Evolutionary conservation across 2,888 invertebrate genomes (phyloP).

Genomic region (Danaus chrysippus): DNA sequence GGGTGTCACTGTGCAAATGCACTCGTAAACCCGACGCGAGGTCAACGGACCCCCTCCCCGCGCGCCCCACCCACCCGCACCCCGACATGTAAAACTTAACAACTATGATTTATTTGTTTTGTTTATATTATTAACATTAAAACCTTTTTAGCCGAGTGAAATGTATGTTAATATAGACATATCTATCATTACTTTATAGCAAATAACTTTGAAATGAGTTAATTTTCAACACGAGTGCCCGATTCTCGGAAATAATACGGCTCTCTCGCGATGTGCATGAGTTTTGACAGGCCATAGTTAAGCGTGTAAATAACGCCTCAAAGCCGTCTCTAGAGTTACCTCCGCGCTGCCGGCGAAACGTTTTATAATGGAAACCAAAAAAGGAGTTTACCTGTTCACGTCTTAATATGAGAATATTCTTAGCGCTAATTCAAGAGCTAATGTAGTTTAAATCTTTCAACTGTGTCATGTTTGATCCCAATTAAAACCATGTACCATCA

Average conservation of each 20-base stretch:
- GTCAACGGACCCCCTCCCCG: constrained; percentile 64
- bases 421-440: constrained; percentile 16
- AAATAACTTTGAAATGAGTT: too few species aligned
- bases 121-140: constrained; percentile 31
- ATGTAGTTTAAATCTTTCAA: too few species aligned
- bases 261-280: constrained; percentile 32
- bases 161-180: background rate
- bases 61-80: constrained; percentile 38
- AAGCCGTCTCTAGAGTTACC: constrained; percentile 14
- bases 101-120: constrained; percentile 62
- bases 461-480: too few species aligned
- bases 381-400: constrained; percentile 23
- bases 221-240: background rate
- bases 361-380: constrained; percentile 29
- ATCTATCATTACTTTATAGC: too few species aligned
- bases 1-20: constrained; percentile 77
- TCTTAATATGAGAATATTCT: constrained; percentile 23
- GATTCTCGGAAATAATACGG: constrained; percentile 29
- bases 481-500: too few species aligned
- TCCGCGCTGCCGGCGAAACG: constrained; percentile 15
- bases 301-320: constrained; percentile 31
- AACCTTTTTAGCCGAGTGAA: constrained; percentile 5
- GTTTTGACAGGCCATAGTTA: constrained; percentile 39
- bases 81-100: constrained; percentile 55
- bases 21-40: constrained; percentile 71